These are phyloP conservation scores for Malthinus flaveolus DNA, from an alignment of 2,888 invertebrate species.

Conservation along the genomic window DNA sequence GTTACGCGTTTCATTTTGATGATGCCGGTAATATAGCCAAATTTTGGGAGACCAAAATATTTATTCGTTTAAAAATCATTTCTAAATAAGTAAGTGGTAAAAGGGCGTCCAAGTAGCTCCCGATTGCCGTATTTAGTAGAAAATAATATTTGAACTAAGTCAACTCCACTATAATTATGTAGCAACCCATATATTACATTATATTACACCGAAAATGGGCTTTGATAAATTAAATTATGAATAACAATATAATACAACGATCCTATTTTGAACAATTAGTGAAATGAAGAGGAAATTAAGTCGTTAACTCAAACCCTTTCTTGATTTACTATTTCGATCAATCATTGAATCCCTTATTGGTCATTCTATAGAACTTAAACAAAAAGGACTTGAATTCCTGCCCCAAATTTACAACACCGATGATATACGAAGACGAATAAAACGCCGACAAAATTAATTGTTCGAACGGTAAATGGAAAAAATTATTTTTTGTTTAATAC, in stretches of 20 bases:
- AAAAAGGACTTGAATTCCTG: background rate
- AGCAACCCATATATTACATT: no score
- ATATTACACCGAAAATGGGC: no score
- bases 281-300: constrained; percentile 7
- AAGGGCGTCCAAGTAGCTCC: no score
- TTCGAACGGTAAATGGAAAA: background rate
- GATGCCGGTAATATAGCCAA: no score
- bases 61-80: no score
- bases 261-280: constrained; percentile 10
- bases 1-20: no score
- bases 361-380: constrained; percentile 10
- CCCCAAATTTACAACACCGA: background rate
- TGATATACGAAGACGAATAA: background rate
- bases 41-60: no score
- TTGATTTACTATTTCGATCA: constrained; percentile 9
- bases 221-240: no score
- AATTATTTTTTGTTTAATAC: background rate
- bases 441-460: background rate
- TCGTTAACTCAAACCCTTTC: constrained; percentile 1
- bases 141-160: no score
- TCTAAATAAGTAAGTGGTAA: no score
- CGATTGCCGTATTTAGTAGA: no score
- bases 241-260: background rate
- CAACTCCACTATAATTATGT: no score
- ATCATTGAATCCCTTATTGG: constrained; percentile 12